Percentiles rank a stretch among this genome's conserved stretches.
phyloP scores from a whole-genome alignment of 2,113 vertebrate genomes.

The Semnornis frantzii region DNA sequence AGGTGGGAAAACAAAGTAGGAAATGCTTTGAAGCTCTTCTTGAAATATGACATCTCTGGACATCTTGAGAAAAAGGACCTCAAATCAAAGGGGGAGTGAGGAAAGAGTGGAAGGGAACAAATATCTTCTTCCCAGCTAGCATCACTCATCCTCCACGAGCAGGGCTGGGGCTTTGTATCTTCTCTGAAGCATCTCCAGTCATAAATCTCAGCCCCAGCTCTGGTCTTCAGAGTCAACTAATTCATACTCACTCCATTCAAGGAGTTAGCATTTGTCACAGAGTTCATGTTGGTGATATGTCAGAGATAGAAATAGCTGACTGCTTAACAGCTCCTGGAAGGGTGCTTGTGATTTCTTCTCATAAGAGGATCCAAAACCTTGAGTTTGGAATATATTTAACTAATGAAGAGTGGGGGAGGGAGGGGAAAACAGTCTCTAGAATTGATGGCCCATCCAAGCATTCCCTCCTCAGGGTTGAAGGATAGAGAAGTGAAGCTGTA shows the following conservation, averaged over 20 bases:
- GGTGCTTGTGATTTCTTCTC: not conserved
- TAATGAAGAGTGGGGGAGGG: not conserved
- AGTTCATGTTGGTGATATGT: not conserved
- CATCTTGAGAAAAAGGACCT: not conserved
- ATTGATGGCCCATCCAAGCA: not conserved
- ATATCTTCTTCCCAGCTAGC: not conserved
- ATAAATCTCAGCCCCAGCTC: not conserved
- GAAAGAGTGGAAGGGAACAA: not conserved
- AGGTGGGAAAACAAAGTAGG: not conserved
- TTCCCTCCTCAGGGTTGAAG: not conserved
- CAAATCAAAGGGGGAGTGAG: not conserved
- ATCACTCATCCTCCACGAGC: not conserved
- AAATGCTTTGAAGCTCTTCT: not conserved
- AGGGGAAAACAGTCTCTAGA: not conserved
- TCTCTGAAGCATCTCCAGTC: not conserved
- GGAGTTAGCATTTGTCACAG: not conserved
- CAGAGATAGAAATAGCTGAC: not conserved
- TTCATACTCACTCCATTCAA: not conserved
- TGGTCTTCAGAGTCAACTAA: not conserved
- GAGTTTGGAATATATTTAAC: not conserved
- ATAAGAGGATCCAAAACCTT: not conserved
- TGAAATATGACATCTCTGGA: not conserved
- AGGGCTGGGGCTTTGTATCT: not conserved
- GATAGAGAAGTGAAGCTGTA: rapidly evolving
- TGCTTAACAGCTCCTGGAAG: not conserved